These are phyloP conservation scores for Conus betulinus DNA, from an alignment of 1,140 invertebrate species.

Conservation along the genomic window DNA sequence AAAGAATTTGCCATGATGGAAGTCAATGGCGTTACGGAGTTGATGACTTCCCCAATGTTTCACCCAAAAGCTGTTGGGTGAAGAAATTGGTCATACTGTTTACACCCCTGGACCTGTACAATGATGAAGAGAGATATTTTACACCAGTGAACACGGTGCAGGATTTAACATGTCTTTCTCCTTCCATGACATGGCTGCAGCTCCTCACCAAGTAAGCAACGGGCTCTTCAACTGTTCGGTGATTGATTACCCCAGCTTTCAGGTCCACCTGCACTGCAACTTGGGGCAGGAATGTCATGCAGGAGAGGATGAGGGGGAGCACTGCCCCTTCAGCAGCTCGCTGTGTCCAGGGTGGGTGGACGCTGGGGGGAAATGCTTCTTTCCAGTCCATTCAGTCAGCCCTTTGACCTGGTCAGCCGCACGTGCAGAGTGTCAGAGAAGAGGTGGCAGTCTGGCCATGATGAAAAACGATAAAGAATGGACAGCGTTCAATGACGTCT, in stretches of 20 bases:
- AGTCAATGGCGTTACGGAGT: too few species aligned
- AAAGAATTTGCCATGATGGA: too few species aligned
- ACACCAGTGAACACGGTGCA: not conserved
- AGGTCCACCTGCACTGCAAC: constrained; percentile 19
- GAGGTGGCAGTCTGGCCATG: not conserved
- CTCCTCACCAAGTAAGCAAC: not conserved
- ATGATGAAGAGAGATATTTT: too few species aligned
- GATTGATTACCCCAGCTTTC: not conserved
- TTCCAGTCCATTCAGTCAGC: not conserved
- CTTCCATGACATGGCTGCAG: not conserved
- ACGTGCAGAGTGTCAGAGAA: not conserved
- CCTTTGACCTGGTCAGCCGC: not conserved
- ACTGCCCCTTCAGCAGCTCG: constrained; percentile 24
- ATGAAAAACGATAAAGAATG: not conserved
- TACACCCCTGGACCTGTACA: too few species aligned
- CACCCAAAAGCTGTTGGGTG: too few species aligned
- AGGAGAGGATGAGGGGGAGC: constrained; percentile 22
- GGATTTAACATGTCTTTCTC: not conserved
- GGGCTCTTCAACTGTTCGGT: constrained; percentile 9
- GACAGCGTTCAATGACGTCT: not conserved
- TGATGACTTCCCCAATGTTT: too few species aligned
- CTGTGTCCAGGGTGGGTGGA: not conserved
- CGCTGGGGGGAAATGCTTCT: not conserved
- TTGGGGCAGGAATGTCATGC: not conserved
- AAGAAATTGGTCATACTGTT: too few species aligned